Conservation (phyloP, 2,113 vertebrate species). For the Caloenas nicobarica region DNA sequence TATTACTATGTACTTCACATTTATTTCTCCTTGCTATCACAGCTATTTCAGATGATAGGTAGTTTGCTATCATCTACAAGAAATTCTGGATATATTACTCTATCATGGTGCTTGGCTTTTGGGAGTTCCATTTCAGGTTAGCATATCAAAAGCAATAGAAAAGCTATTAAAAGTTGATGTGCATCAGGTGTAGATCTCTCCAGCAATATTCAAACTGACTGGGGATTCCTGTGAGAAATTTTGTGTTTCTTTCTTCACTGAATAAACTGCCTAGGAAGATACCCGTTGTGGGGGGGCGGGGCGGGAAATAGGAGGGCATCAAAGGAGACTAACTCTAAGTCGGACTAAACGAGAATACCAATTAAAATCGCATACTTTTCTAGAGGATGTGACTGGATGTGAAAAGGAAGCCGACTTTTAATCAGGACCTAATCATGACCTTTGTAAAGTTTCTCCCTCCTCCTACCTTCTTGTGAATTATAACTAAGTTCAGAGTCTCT, state of each 20-base stretch:
- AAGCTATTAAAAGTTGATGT: background rate
- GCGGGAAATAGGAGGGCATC: background rate
- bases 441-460: background rate
- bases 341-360: background rate
- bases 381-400: background rate
- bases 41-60: background rate
- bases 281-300: too few species aligned
- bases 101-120: background rate
- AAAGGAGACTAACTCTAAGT: background rate
- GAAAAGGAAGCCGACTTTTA: background rate
- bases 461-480: background rate
- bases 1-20: background rate
- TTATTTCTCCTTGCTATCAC: background rate
- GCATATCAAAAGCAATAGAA: background rate
- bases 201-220: background rate
- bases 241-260: background rate
- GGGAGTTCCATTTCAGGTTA: constrained; percentile 19
- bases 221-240: background rate
- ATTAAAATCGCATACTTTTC: background rate
- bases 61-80: background rate
- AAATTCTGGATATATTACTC: background rate
- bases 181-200: background rate
- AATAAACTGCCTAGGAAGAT: background rate
- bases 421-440: background rate
- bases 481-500: background rate